Evolutionary conservation across 2,113 vertebrate species (phyloP).

Genomic region (Gallinago paraguaiae): DNA sequence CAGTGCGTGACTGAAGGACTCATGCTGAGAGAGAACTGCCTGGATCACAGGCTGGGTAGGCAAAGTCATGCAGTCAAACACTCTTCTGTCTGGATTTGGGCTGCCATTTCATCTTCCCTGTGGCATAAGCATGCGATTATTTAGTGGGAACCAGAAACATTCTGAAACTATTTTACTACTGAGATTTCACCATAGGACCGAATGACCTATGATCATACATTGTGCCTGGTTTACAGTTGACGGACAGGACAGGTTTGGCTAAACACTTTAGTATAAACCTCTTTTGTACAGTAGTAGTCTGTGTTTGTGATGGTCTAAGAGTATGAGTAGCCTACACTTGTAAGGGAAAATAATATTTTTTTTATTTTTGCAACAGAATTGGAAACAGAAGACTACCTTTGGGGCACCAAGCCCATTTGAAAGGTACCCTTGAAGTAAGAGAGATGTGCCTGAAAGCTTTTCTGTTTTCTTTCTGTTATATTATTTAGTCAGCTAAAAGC

Average conservation of each 20-base stretch:
- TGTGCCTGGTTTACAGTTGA: neutral
- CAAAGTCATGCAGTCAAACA: neutral
- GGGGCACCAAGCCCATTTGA: neutral
- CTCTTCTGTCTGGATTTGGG: neutral
- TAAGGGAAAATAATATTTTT: neutral
- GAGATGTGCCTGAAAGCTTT: neutral
- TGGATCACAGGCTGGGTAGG: neutral
- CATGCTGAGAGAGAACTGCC: neutral
- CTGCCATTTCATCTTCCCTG: neutral
- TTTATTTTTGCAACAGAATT: neutral
- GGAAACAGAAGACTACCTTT: neutral
- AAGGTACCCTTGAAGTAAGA: neutral
- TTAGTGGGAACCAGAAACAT: accelerated
- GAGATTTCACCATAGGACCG: neutral
- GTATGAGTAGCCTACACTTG: neutral
- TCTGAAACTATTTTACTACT: neutral
- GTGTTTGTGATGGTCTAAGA: neutral
- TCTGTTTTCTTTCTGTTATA: neutral
- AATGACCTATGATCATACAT: neutral
- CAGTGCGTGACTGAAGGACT: neutral
- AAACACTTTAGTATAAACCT: neutral
- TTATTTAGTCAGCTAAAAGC: neutral
- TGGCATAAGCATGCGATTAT: accelerated
- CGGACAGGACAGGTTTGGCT: accelerated
- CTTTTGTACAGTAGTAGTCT: neutral